A percentile compares a stretch with the other conserved stretches of the same genome.
Conservation (phyloP, 1,140 invertebrate genomes). For the Grapholita molesta region DNA sequence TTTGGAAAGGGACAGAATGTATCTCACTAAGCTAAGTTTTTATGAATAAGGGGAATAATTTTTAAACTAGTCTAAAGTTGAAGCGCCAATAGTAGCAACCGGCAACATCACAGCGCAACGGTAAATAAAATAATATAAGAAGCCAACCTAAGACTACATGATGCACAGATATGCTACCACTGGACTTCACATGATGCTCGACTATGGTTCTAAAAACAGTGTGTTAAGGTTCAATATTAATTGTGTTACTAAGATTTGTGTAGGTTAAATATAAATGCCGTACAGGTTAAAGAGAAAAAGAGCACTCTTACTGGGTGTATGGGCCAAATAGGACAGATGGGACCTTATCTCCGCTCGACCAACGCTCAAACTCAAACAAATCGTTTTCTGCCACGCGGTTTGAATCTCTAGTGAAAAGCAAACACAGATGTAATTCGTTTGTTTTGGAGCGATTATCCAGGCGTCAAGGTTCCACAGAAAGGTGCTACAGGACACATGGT, state of each 20-base stretch:
- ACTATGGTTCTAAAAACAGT: conserved; percentile 6
- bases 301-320: conserved; percentile 32
- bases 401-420: not conserved
- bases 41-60: too few species aligned
- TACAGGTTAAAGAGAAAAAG: conserved; percentile 45
- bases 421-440: not conserved
- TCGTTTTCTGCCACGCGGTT: not conserved
- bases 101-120: not conserved
- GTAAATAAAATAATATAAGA: not conserved
- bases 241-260: conserved; percentile 25
- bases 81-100: not conserved
- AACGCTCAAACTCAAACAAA: not conserved
- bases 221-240: conserved; percentile 17
- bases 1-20: too few species aligned
- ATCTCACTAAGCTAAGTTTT: too few species aligned
- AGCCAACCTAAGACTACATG: not conserved
- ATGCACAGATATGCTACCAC: conserved; percentile 5
- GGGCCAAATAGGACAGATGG: not conserved
- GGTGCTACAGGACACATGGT: not conserved
- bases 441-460: not conserved
- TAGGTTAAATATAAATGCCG: conserved; percentile 27
- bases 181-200: conserved; percentile 1
- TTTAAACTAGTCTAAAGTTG: not conserved
- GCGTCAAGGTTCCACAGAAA: not conserved
- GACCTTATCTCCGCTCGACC: conserved; percentile 2